Evolutionary conservation across 2,888 invertebrate genomes (phyloP).

Genomic region (Spodoptera littoralis): DNA sequence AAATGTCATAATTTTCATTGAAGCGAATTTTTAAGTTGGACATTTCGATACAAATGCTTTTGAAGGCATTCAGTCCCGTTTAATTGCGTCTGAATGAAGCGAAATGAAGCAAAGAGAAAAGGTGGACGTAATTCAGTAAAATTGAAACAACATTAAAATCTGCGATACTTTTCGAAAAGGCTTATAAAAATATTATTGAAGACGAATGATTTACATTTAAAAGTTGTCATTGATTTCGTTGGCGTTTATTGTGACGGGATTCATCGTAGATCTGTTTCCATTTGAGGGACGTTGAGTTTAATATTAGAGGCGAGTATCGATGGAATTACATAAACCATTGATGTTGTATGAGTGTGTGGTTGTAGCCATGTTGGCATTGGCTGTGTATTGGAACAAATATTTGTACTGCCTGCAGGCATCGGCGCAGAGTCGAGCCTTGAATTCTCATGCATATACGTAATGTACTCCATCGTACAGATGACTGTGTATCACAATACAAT

Average conservation of each 20-base stretch:
- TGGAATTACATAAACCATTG: too few species aligned
- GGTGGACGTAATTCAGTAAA: constrained; percentile 35
- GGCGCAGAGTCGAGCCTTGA: not conserved
- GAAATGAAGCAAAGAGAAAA: constrained; percentile 35
- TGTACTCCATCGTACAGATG: not conserved
- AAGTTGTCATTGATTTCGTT: constrained; percentile 31
- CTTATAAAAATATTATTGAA: constrained; percentile 39
- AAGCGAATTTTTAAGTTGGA: constrained; percentile 35
- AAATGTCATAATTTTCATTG: constrained; percentile 48
- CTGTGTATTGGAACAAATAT: constrained; percentile 6
- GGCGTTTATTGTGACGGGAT: constrained; percentile 31
- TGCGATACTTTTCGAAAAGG: constrained; percentile 41
- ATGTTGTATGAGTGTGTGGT: too few species aligned
- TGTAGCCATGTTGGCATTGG: not conserved
- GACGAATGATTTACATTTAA: constrained; percentile 43
- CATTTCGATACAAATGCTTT: constrained; percentile 43
- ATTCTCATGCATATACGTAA: not conserved
- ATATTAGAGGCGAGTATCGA: too few species aligned
- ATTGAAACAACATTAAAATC: constrained; percentile 42
- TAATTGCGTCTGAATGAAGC: constrained; percentile 44
- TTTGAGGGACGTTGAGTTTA: constrained; percentile 22
- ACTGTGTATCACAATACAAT: not conserved
- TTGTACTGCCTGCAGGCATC: constrained; percentile 3
- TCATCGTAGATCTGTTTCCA: constrained; percentile 15
- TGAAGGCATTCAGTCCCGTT: constrained; percentile 42